Evolutionary conservation across 2,113 vertebrate species (phyloP).

Genomic region (Hystrix brachyura): DNA sequence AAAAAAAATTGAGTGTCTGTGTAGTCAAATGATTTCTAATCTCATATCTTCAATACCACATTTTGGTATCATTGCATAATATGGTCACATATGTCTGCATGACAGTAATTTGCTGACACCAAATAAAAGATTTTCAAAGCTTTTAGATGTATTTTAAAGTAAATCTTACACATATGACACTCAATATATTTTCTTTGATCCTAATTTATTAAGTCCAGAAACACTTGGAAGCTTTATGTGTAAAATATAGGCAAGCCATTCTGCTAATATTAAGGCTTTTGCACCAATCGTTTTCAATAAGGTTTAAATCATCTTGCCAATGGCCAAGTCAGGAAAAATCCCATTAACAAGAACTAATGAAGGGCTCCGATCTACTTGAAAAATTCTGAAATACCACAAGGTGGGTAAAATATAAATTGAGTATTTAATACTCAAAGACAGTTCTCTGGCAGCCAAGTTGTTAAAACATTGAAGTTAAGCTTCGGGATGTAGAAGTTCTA

Average conservation of each 20-base stretch:
- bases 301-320: conserved; percentile 12
- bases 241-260: neutral
- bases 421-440: neutral
- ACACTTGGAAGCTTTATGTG: neutral
- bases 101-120: neutral
- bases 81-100: neutral
- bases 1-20: neutral
- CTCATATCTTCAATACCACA: neutral
- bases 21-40: neutral
- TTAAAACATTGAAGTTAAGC: neutral
- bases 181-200: neutral
- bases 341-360: conserved; percentile 5
- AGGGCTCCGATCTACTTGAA: neutral
- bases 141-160: neutral
- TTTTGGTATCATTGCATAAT: conserved; percentile 36
- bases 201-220: neutral
- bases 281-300: neutral
- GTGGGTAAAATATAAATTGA: neutral
- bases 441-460: neutral
- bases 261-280: conserved; percentile 21
- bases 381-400: neutral
- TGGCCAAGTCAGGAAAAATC: conserved; percentile 19
- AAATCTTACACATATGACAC: neutral
- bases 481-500: neutral
- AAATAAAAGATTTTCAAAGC: conserved; percentile 25